A percentile compares a stretch with the other conserved stretches of the same genome.
Conservation (phyloP, 1,140 invertebrate genomes). For the Bicyclus anynana region DNA sequence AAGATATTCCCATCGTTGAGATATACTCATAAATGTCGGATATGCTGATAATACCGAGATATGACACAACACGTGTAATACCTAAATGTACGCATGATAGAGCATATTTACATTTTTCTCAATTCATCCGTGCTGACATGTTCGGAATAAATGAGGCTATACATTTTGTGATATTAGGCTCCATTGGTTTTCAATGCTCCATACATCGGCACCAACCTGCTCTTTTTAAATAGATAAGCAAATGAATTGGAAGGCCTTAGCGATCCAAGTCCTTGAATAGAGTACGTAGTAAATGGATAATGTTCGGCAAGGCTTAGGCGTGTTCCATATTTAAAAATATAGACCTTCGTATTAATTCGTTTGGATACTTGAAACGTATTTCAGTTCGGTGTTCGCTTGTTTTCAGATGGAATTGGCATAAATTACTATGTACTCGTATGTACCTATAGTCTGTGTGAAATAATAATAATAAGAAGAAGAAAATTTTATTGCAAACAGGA, state of each 20-base stretch:
- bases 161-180: slow-evolving; percentile 72
- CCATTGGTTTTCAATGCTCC: slow-evolving; percentile 67
- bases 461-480: too few relatives aligned
- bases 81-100: slow-evolving; percentile 30
- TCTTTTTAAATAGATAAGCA: slow-evolving; percentile 73
- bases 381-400: too few relatives aligned
- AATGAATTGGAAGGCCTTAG: slow-evolving; percentile 72
- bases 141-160: slow-evolving; percentile 48
- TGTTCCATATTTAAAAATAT: not conserved
- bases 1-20: too few relatives aligned
- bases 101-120: slow-evolving; percentile 57
- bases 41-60: not conserved
- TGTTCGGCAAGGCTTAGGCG: not conserved
- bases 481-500: too few relatives aligned
- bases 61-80: not conserved
- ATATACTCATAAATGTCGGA: too few relatives aligned
- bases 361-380: too few relatives aligned
- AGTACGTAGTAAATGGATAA: slow-evolving; percentile 7
- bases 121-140: slow-evolving; percentile 22
- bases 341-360: too few relatives aligned
- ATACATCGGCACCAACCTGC: slow-evolving; percentile 48
- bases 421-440: too few relatives aligned
- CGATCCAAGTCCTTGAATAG: slow-evolving; percentile 31
- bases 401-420: too few relatives aligned
- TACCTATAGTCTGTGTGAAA: too few relatives aligned